phyloP scores from a whole-genome alignment of 2,888 invertebrate species.

The Melanostoma scalare region DNA sequence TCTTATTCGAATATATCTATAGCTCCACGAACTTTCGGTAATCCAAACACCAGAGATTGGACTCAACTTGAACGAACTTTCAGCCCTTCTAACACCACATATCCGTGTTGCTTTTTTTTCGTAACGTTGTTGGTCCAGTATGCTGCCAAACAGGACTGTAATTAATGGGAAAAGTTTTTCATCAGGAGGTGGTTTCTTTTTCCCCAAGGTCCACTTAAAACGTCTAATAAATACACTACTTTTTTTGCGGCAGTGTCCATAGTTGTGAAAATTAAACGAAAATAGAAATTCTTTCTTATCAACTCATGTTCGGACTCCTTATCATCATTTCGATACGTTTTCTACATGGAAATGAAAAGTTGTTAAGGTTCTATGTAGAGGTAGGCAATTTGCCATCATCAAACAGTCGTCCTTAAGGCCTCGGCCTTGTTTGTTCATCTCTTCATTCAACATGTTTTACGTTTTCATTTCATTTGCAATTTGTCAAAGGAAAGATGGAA shows the following conservation, averaged over 20 bases:
- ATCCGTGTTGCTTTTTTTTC: conserved; percentile 1
- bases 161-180: conserved; percentile 66
- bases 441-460: conserved; percentile 58
- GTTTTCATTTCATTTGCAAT: conserved; percentile 63
- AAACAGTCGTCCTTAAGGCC: conserved; percentile 7
- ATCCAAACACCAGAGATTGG: conserved; percentile 3
- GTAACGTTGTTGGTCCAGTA: conserved; percentile 25
- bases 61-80: neutral
- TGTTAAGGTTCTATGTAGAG: conserved; percentile 35
- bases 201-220: conserved; percentile 23
- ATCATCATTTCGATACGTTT: conserved; percentile 34
- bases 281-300: conserved; percentile 31
- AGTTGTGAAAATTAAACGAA: conserved; percentile 60
- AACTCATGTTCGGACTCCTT: neutral
- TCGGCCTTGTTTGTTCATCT: conserved; percentile 32
- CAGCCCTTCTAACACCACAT: neutral
- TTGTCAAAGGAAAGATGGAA: conserved; percentile 21
- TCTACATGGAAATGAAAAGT: conserved; percentile 42
- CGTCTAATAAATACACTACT: conserved; percentile 44
- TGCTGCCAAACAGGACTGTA: conserved; percentile 38
- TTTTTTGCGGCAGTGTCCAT: conserved; percentile 22
- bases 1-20: no score
- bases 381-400: neutral
- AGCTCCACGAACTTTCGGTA: neutral
- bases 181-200: conserved; percentile 6